A percentile compares a stretch with the other conserved stretches of the same genome.
phyloP scores from a whole-genome alignment of 1,140 invertebrate species.

The Macrotrachela quadricornifera region DNA sequence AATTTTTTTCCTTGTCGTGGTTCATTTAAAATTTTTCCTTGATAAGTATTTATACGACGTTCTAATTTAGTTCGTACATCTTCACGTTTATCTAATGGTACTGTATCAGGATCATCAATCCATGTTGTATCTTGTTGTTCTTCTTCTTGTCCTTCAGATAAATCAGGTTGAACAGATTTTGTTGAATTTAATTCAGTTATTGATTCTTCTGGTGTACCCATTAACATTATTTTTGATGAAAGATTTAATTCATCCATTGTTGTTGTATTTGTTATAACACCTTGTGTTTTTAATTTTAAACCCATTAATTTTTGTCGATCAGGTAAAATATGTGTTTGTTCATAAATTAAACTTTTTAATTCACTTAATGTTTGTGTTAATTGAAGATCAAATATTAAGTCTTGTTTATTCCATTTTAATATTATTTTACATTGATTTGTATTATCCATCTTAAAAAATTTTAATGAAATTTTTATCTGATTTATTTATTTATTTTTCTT shows the following conservation, averaged over 20 bases:
- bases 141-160: constrained; percentile 8
- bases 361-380: constrained; percentile 16
- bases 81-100: constrained; percentile 1
- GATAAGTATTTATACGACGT: constrained; percentile 58
- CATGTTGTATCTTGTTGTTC: no score
- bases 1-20: constrained; percentile 62
- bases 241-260: constrained; percentile 32
- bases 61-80: constrained; percentile 43
- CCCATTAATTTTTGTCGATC: constrained; percentile 77
- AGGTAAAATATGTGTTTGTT: constrained; percentile 58
- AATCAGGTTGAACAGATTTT: constrained; percentile 49
- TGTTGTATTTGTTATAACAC: not conserved
- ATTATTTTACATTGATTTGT: no score
- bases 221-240: constrained; percentile 86
- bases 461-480: no score
- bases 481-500: no score
- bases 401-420: no score
- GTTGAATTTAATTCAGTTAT: constrained; percentile 46
- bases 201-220: constrained; percentile 74
- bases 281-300: constrained; percentile 61
- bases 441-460: no score
- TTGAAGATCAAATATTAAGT: no score
- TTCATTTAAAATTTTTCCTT: constrained; percentile 57
- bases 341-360: constrained; percentile 50
- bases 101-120: constrained; percentile 39